Evolutionary conservation across 2,113 vertebrate genomes (phyloP).

Genomic region (Mormyrus lacerda): DNA sequence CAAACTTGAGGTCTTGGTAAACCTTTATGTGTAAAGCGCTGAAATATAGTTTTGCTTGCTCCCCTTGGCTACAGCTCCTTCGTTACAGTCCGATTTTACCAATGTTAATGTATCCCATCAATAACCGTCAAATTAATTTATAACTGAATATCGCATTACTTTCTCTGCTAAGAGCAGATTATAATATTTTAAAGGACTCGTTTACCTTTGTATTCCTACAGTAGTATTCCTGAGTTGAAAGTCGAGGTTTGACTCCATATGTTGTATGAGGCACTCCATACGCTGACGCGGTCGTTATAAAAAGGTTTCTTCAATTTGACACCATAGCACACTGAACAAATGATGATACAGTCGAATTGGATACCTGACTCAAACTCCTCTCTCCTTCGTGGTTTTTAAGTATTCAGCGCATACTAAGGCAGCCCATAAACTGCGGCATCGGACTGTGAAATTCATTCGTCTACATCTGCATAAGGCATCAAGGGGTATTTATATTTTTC

Average conservation of each 20-base stretch:
- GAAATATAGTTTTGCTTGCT: background rate
- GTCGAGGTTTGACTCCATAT: background rate
- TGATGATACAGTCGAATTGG: conserved; percentile 35
- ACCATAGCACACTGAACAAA: conserved; percentile 10
- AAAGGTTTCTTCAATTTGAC: conserved; percentile 25
- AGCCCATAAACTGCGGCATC: background rate
- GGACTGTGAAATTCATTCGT: background rate
- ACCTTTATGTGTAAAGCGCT: background rate
- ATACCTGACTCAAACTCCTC: conserved; percentile 20
- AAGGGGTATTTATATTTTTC: background rate
- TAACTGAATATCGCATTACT: background rate
- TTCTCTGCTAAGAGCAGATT: background rate
- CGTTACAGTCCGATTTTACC: background rate
- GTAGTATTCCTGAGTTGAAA: background rate
- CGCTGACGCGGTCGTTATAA: conserved; percentile 8
- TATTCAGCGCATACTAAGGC: background rate
- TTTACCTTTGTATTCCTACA: background rate
- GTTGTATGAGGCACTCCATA: background rate
- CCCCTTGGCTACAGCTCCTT: background rate
- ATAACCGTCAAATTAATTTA: background rate
- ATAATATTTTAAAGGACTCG: background rate
- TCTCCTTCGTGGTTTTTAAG: background rate
- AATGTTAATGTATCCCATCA: background rate
- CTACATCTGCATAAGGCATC: background rate
- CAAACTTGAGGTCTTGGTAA: background rate